phyloP scores from a whole-genome alignment of 2,797 vertebrate genomes.

The Phrynocephalus guinanensis region DNA sequence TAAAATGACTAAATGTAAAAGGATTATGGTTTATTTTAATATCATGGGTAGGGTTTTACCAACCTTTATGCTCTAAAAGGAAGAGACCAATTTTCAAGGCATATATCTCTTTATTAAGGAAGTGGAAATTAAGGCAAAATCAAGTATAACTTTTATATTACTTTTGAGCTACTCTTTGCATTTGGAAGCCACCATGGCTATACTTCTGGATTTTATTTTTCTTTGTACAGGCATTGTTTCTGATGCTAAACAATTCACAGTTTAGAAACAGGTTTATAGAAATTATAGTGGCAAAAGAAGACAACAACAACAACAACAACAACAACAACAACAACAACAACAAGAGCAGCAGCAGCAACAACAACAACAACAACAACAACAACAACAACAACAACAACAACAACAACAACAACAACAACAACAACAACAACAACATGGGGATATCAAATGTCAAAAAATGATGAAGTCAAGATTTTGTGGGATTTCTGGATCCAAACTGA shows the following conservation, averaged over 20 bases:
- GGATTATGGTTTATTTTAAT: conserved; percentile 54
- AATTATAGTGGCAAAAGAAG: background rate
- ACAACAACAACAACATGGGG: no score
- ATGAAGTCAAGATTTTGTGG: no score
- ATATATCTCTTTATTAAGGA: background rate
- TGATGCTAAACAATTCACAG: background rate
- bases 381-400: no score
- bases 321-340: no score
- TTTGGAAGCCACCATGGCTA: background rate
- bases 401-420: no score
- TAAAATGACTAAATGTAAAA: conserved; percentile 46
- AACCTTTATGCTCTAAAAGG: background rate
- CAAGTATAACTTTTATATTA: background rate
- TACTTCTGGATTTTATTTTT: background rate
- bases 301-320: no score
- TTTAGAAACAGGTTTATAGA: background rate
- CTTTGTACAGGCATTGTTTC: background rate
- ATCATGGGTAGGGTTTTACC: conserved; percentile 42
- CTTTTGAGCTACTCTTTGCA: background rate
- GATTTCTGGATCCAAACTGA: no score
- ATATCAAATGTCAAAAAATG: no score
- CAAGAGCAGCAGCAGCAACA: no score
- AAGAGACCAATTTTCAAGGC: conserved; percentile 16
- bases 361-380: no score
- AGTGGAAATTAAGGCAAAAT: background rate